Evolutionary conservation across 2,797 vertebrate genomes (phyloP), one percentile per base, ranked within the genome.

Genomic region (Phrynocephalus forsythii): DNA sequence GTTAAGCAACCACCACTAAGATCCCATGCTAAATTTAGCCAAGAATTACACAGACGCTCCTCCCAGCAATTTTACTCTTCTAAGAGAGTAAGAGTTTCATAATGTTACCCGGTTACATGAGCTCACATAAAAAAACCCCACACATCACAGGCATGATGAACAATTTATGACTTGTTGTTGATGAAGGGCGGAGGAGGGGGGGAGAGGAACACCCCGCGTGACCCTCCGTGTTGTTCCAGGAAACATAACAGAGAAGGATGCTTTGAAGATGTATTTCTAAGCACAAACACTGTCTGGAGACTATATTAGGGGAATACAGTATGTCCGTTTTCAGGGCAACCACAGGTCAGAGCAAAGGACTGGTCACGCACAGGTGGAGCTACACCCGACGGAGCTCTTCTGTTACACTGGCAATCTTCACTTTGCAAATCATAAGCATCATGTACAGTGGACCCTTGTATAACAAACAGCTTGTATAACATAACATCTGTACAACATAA

Each of bases 1-100:
- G 24, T 77, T 80, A 33, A 67, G 52, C 66, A 75, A 89, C 86
- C n/a, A 89, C 86, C n/a, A 18, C 83, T 90, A 92, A 90, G 60
- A 91, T 90, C 86, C 82, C 78, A 56, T 83, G 78, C 76, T 89
- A 83, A 89, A 89, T 52, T 75, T 79, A 87, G 69, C n/a, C 13
- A 9, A 87, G 77, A 52, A 18, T 88, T 28, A 63, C n/a, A 11
- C 38, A 75, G 3, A 7, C 79, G 81, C 20, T 9, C 67, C 18
- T 38, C 73, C 52, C 82, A 48, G 56, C 48, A 1, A 16, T 56
- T 6, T 60, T 24, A 50, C 15, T 11, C 63, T 78, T 88, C 79
- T 5, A 4, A 52, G 52, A 80, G 68, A 86, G 86, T 26, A 60
- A 67, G 26, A 20, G 38, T 85, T 88, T 72, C 73, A 80, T 73